Base-by-base conservation (phyloP, 2,888 invertebrate genomes). In the Mimas tiliae region DNA sequence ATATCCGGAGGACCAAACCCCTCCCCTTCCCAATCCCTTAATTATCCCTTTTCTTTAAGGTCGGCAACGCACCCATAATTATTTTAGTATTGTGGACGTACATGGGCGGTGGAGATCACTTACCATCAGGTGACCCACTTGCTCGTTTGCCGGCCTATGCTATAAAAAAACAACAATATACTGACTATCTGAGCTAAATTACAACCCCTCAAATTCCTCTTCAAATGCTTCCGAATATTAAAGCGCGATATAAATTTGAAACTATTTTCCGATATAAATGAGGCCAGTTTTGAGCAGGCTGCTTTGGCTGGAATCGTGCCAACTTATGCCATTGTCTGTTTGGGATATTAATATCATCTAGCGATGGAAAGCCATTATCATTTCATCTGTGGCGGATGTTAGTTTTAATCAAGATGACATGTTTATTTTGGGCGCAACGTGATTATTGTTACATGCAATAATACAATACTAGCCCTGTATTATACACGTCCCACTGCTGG, bases 261-360 rank as follows among this genome's bases (percentile, higher is more conserved):
- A 58, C 42, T 58, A 58, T 58, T 58, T 58, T 58, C 58, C 16
- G 58, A 42, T 58, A 58, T 42, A 42, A 58, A 42, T 58, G 58
- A 58, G 19, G 38, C 11, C 19, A 58, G 42, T 42, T 58, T 58
- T 38, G 19, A 58, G 42, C 12, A 58, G 58, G 58, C 12, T 58
- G 55, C 16, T 38, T n/a, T 34, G 11, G 42, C 38, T 55, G 55
- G 55, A n/a, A 33, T 8, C 16, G 11, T 2, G 58, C 58, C 58
- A 58, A 58, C 19, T 42, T 58, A 42, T 19, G 19, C 58, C 19
- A 58, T 58, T 58, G 58, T 58, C 58, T 58, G 42, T 58, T 58
- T 58, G 38, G 38, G 42, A 58, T 58, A 58, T 58, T 58, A 53
- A 53, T 53, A 58, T 38, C 12, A 58, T 58, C 42, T 19, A 38